phyloP scores from a whole-genome alignment of 2,797 vertebrate species.

The Sparidentex hasta region DNA sequence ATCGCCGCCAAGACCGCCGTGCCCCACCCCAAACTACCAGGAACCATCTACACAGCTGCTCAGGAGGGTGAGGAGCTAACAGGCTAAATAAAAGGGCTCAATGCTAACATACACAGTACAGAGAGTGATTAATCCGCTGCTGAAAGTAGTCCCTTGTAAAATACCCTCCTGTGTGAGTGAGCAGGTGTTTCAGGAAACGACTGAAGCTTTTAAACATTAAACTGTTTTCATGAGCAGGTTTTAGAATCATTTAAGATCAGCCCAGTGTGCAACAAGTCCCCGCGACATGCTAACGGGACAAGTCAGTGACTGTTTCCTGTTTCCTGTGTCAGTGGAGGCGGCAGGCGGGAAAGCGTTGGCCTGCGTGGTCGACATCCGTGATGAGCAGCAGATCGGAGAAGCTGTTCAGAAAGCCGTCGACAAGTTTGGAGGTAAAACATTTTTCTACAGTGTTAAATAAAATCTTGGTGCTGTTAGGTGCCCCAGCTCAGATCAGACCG shows the following conservation, averaged over 20 bases:
- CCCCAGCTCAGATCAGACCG: no score
- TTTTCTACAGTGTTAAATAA: background rate
- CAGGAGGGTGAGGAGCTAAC: slow-evolving; percentile 89
- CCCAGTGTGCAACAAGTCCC: no score
- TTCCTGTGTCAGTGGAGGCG: slow-evolving; percentile 88
- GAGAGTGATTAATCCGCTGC: background rate
- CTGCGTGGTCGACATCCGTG: slow-evolving; percentile 93
- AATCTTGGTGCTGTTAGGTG: no score
- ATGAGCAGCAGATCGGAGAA: slow-evolving; percentile 90
- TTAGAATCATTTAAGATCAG: no score
- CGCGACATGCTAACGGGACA: no score
- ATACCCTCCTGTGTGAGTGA: no score
- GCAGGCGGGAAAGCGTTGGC: slow-evolving; percentile 93
- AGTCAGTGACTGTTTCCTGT: background rate
- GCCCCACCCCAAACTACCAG: slow-evolving; percentile 91
- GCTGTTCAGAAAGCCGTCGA: slow-evolving; percentile 91
- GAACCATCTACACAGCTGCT: slow-evolving; percentile 95
- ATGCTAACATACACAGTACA: background rate
- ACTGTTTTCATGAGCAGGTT: no score
- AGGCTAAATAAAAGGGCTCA: background rate
- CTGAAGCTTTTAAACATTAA: no score
- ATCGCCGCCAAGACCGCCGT: slow-evolving; percentile 95
- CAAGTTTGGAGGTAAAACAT: slow-evolving; percentile 91
- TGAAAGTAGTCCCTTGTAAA: background rate
- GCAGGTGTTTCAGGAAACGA: no score